phyloP scores from a whole-genome alignment of 2,888 invertebrate genomes.

The Habrosyne pyritoides region DNA sequence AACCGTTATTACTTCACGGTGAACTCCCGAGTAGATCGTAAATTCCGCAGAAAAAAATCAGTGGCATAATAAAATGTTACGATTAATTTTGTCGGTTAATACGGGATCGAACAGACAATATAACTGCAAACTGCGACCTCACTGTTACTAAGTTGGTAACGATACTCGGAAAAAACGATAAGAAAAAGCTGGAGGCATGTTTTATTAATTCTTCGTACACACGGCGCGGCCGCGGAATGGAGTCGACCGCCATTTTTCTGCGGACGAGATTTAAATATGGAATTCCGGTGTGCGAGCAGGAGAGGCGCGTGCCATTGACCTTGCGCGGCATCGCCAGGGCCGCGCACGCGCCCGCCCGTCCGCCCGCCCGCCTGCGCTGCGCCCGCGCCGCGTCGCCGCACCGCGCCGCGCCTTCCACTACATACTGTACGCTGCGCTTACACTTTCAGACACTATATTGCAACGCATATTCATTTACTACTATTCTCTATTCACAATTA shows the following conservation, averaged over 20 bases:
- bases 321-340: slow-evolving; percentile 66
- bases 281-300: slow-evolving; percentile 83
- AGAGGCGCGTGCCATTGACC: slow-evolving; percentile 82
- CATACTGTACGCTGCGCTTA: slow-evolving; percentile 41
- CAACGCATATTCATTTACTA: neutral
- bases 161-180: slow-evolving; percentile 71
- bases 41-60: slow-evolving; percentile 36
- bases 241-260: slow-evolving; percentile 82
- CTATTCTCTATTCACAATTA: neutral
- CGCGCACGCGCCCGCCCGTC: slow-evolving; percentile 70
- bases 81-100: slow-evolving; percentile 51
- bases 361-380: slow-evolving; percentile 44
- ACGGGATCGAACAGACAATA: slow-evolving; percentile 40
- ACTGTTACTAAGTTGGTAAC: slow-evolving; percentile 67
- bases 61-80: slow-evolving; percentile 47
- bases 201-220: slow-evolving; percentile 82
- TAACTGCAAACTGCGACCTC: slow-evolving; percentile 60
- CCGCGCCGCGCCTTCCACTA: slow-evolving; percentile 42
- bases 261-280: slow-evolving; percentile 84
- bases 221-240: slow-evolving; percentile 72
- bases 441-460: neutral
- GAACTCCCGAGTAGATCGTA: slow-evolving; percentile 22
- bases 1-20: slow-evolving; percentile 42
- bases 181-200: slow-evolving; percentile 74
- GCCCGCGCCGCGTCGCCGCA: slow-evolving; percentile 36